Evolutionary conservation across 2,888 invertebrate species (phyloP).

Genomic region (Pandemis heparana): DNA sequence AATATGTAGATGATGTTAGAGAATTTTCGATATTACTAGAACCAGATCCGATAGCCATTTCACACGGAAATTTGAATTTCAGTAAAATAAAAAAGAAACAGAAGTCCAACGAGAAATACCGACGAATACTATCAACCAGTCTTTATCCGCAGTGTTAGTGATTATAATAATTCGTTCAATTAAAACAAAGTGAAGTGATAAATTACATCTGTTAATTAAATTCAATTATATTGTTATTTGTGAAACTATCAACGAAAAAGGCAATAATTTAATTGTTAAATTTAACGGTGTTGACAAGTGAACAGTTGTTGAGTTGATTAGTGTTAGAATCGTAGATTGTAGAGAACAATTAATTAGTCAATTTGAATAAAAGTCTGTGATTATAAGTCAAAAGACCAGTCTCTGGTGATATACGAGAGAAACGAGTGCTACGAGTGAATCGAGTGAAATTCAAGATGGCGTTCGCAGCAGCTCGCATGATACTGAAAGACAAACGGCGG

Average conservation of each 20-base stretch:
- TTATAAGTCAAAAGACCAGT: conserved; percentile 36
- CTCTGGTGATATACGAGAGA: background rate
- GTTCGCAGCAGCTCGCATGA: conserved; percentile 94
- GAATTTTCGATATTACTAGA: background rate
- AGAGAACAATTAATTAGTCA: conserved; percentile 48
- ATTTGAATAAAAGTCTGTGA: conserved; percentile 53
- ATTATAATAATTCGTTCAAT: conserved; percentile 40
- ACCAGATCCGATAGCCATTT: background rate
- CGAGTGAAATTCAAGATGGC: conserved; percentile 86
- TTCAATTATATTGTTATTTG: conserved; percentile 50
- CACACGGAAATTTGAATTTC: background rate
- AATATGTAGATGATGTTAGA: background rate
- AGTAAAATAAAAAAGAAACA: background rate
- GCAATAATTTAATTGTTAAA: conserved; percentile 64
- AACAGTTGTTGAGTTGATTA: conserved; percentile 42
- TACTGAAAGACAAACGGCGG: conserved; percentile 92
- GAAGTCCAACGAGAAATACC: background rate
- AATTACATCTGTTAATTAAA: conserved; percentile 43
- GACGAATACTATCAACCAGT: conserved; percentile 16
- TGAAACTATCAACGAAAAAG: conserved; percentile 59
- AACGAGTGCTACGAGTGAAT: conserved; percentile 54
- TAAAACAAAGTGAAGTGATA: conserved; percentile 39
- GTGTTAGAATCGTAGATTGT: conserved; percentile 50
- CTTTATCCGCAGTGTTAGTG: conserved; percentile 32
- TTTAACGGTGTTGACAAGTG: conserved; percentile 53